Percentiles rank a stretch among this genome's conserved stretches.
Evolutionary conservation across 2,113 vertebrate species (phyloP).

Genomic region (Eulacestoma nigropectus): DNA sequence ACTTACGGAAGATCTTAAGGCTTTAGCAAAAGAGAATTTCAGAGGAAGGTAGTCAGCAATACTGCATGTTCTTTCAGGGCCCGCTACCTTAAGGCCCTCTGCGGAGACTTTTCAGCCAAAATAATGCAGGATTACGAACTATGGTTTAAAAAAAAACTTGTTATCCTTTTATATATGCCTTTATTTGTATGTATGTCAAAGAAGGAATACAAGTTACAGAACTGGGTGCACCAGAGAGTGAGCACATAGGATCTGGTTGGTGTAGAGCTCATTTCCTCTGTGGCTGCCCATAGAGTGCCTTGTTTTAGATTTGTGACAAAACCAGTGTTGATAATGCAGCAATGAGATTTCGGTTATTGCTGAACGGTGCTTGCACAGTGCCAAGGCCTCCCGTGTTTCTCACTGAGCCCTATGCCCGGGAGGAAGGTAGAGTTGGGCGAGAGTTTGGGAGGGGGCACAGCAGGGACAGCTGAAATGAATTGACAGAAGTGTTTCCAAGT

Average conservation of each 20-base stretch:
- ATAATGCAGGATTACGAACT: background rate
- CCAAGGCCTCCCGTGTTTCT: background rate
- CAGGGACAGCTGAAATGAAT: background rate
- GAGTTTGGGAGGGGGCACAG: background rate
- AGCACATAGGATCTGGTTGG: background rate
- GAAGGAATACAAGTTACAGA: background rate
- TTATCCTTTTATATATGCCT: background rate
- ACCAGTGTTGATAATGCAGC: background rate
- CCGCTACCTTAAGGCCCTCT: background rate
- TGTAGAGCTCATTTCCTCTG: background rate
- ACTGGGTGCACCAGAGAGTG: rapidly evolving
- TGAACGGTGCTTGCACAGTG: background rate
- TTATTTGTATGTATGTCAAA: background rate
- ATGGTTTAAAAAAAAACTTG: background rate
- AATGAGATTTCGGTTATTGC: background rate
- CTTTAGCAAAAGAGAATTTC: background rate
- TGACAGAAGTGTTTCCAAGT: background rate
- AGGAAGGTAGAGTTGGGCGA: background rate
- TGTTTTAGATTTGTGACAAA: background rate
- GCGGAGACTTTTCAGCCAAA: background rate
- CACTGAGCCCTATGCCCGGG: background rate
- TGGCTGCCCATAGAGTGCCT: background rate
- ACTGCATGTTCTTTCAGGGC: background rate
- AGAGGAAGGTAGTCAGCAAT: background rate
- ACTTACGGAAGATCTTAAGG: background rate